Evolutionary conservation across 64 coral and sea anemone species (phyloP).

Genomic region (Pachyseris speciosa): DNA sequence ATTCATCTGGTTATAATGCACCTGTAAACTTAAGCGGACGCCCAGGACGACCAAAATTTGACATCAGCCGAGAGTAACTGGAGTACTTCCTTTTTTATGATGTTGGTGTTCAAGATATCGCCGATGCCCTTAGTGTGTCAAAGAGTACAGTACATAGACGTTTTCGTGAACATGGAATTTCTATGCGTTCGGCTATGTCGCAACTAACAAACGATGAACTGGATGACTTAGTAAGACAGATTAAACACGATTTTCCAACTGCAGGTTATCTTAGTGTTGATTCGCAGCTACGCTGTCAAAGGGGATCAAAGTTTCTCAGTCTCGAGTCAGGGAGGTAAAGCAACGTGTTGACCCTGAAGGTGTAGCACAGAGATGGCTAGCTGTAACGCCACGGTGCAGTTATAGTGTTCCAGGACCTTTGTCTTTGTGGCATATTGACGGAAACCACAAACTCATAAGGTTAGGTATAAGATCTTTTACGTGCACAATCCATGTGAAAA

Average conservation of each 20-base stretch:
- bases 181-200: constrained; percentile 15
- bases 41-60: constrained; percentile 46
- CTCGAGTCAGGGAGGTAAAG: constrained; percentile 31
- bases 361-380: constrained; percentile 39
- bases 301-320: constrained; percentile 50
- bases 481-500: neutral
- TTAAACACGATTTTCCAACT: constrained; percentile 56
- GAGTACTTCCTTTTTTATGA: constrained; percentile 73
- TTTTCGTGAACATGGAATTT: constrained; percentile 34
- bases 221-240: constrained; percentile 24
- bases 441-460: constrained; percentile 52
- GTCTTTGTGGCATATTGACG: constrained; percentile 58
- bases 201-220: constrained; percentile 32
- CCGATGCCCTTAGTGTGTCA: constrained; percentile 58
- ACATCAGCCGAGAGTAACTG: constrained; percentile 56
- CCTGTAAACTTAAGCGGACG: constrained; percentile 19
- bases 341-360: constrained; percentile 31
- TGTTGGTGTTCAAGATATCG: constrained; percentile 54
- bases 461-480: neutral
- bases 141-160: constrained; percentile 58
- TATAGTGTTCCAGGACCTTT: constrained; percentile 38
- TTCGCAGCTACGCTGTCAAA: constrained; percentile 47
- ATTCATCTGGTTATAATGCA: constrained; percentile 42
- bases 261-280: constrained; percentile 33
- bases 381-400: neutral